phyloP scores from a whole-genome alignment of 1,140 invertebrate genomes.

The Bombus consobrinus region DNA sequence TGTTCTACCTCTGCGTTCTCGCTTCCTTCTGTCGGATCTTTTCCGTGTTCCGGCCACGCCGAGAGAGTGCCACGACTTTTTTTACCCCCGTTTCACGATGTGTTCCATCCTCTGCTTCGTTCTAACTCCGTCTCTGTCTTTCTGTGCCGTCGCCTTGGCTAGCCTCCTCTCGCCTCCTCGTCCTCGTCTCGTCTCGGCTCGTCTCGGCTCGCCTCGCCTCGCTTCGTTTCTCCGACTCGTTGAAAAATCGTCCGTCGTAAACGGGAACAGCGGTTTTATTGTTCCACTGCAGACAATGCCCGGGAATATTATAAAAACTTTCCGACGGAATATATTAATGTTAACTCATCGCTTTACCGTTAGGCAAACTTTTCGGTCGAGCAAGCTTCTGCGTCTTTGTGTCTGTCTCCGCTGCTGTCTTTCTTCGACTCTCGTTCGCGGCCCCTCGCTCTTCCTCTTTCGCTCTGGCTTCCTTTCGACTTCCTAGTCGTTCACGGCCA shows the following conservation, averaged over 20 bases:
- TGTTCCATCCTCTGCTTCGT: not conserved
- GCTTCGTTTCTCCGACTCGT: slow-evolving; percentile 79
- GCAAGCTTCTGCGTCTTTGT: slow-evolving; percentile 65
- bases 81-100: not conserved
- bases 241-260: slow-evolving; percentile 82
- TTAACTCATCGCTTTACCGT: slow-evolving; percentile 82
- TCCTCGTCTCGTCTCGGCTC: slow-evolving; percentile 13
- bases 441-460: not conserved
- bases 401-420: slow-evolving; percentile 49
- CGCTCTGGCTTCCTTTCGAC: not conserved
- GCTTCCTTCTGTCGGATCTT: slow-evolving; percentile 40
- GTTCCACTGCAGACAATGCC: slow-evolving; percentile 81
- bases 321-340: slow-evolving; percentile 83
- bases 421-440: slow-evolving; percentile 19
- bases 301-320: slow-evolving; percentile 83
- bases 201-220: slow-evolving; percentile 63
- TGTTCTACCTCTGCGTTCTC: not conserved
- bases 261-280: slow-evolving; percentile 82
- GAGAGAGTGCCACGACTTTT: slow-evolving; percentile 16
- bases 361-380: slow-evolving; percentile 81
- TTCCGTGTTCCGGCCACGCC: slow-evolving; percentile 63
- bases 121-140: not conserved
- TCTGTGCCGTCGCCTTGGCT: slow-evolving; percentile 7
- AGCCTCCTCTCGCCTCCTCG: slow-evolving; percentile 2
- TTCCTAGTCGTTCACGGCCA: not conserved